Evolutionary conservation across 2,113 vertebrate genomes (phyloP).

Genomic region (Notechis scutatus): DNA sequence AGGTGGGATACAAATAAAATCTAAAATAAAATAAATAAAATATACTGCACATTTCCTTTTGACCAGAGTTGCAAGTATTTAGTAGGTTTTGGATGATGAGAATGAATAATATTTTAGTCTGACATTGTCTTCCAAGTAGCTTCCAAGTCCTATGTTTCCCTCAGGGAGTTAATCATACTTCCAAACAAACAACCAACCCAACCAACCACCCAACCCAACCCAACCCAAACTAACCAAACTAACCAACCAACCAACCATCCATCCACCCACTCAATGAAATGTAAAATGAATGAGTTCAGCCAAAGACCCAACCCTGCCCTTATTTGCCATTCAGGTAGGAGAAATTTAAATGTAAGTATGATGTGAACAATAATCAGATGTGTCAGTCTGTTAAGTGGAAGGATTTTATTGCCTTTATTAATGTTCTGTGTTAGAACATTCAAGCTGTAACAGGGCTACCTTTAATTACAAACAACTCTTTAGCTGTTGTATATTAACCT

Average conservation of each 20-base stretch:
- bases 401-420: constrained; percentile 59
- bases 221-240: too few species aligned
- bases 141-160: not conserved
- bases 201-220: not conserved
- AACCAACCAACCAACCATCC: not conserved
- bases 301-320: not conserved
- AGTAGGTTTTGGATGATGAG: not conserved
- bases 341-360: constrained; percentile 40
- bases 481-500: constrained; percentile 67
- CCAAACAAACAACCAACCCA: not conserved
- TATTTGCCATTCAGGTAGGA: constrained; percentile 18
- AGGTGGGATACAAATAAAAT: not conserved
- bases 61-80: not conserved
- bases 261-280: not conserved
- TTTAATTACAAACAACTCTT: constrained; percentile 68
- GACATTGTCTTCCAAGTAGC: not conserved
- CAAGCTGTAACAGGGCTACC: constrained; percentile 67
- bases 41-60: not conserved
- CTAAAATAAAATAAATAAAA: not conserved
- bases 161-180: not conserved
- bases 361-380: constrained; percentile 57
- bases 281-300: not conserved
- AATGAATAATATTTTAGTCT: not conserved
- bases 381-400: constrained; percentile 58
- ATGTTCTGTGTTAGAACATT: constrained; percentile 56